Evolutionary conservation across 2,888 invertebrate genomes (phyloP).

Genomic region (Selenia dentaria): DNA sequence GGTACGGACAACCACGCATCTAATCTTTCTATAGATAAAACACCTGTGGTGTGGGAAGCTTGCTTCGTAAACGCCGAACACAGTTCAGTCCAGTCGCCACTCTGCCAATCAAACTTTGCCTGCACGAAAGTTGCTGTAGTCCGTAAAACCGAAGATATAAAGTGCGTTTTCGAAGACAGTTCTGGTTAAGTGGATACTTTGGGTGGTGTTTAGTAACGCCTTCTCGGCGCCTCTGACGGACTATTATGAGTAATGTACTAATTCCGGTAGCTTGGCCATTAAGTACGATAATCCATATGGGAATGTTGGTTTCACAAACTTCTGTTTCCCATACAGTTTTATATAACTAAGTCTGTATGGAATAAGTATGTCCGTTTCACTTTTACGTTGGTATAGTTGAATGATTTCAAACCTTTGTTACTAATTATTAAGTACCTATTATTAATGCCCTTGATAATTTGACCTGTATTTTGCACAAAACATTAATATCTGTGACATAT

Average conservation of each 20-base stretch:
- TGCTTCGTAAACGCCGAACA: slow-evolving; percentile 45
- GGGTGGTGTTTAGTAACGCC: slow-evolving; percentile 62
- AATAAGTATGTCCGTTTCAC: too few relatives aligned
- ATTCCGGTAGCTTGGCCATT: slow-evolving; percentile 79
- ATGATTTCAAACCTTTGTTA: too few relatives aligned
- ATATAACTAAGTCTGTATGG: too few relatives aligned
- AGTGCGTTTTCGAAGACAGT: slow-evolving; percentile 28
- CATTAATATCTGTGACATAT: too few relatives aligned
- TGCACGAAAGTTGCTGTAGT: neutral
- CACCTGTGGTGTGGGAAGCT: slow-evolving; percentile 76
- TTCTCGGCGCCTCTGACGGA: slow-evolving; percentile 69
- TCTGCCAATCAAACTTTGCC: neutral
- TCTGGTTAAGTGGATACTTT: slow-evolving; percentile 28
- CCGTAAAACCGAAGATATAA: slow-evolving; percentile 10
- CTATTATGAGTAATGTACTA: slow-evolving; percentile 79
- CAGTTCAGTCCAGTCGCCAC: slow-evolving; percentile 33
- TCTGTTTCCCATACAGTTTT: neutral
- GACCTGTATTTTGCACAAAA: too few relatives aligned
- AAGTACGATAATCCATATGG: slow-evolving; percentile 65
- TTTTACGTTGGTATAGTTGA: too few relatives aligned
- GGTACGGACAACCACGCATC: slow-evolving; percentile 1
- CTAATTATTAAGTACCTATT: too few relatives aligned
- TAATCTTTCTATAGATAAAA: slow-evolving; percentile 37
- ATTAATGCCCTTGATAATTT: too few relatives aligned
- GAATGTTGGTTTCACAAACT: slow-evolving; percentile 40